Conservation (phyloP, 2,888 invertebrate species). For the Aphodius granarius region DNA sequence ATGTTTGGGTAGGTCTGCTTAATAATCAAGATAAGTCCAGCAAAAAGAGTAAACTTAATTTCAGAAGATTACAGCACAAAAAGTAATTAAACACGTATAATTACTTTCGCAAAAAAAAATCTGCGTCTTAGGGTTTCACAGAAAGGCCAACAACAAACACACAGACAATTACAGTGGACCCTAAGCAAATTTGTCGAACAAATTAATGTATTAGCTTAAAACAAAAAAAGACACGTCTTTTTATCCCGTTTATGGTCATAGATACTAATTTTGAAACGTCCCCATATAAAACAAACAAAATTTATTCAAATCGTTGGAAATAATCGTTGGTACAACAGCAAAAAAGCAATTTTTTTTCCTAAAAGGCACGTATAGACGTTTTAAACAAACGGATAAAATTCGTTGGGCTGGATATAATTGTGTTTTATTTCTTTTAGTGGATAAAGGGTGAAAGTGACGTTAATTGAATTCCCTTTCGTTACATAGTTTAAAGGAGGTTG, state of each 20-base stretch:
- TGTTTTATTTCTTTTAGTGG: neutral
- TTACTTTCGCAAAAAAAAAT: neutral
- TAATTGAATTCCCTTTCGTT: neutral
- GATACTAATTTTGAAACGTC: neutral
- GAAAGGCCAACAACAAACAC: neutral
- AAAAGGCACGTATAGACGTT: neutral
- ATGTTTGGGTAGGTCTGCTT: too few relatives aligned
- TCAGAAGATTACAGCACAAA: too few relatives aligned
- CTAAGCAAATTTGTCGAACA: neutral
- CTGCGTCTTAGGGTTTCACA: neutral
- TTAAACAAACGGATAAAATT: neutral
- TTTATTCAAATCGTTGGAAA: neutral
- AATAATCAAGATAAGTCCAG: too few relatives aligned
- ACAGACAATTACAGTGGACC: neutral
- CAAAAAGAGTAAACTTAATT: too few relatives aligned
- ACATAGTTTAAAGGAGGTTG: neutral
- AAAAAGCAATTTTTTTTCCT: neutral
- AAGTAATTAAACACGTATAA: neutral
- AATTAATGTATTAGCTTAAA: neutral
- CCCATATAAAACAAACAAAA: neutral
- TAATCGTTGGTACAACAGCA: neutral
- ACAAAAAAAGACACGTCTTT: neutral
- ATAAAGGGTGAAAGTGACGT: neutral
- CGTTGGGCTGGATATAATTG: neutral
- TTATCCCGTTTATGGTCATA: neutral